Base-by-base conservation (phyloP, 2,113 vertebrate genomes). In the Rhizomys pruinosus region DNA sequence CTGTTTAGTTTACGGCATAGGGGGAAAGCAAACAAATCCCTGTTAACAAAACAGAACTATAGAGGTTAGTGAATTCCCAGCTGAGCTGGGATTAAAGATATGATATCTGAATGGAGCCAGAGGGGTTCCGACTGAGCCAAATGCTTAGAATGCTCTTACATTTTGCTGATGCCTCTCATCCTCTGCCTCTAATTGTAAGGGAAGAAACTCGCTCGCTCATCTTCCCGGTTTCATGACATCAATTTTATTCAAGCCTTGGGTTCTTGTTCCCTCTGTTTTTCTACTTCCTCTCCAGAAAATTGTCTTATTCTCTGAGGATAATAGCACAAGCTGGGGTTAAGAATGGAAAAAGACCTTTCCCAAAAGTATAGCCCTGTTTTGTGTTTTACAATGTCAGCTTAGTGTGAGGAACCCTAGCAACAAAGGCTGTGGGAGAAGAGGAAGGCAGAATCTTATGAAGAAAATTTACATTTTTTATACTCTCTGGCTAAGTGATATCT, bases 11-110 rank as follows among this genome's bases (percentile, higher is more conserved):
- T 98, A 97, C 90, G 96, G 95, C 69, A 97, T 76, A 97, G 92
- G 97, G 96, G 96, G 97, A 98, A 98, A 94, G 97, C 96, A 98
- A 98, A 98, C 97, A 97, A 74, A 91, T 89, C 95, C 95, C 86
- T 97, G 95, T 98, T 97, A 98, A 94, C 93, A 97, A 94, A 98
- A 97, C 97, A 95, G 55, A 95, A 97, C 11, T 19, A 95, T 97
- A 95, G 96, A 97, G 93, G 91, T 94, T 97, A 94, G 96, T 57
- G 95, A 98, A 98, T 97, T 98, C 97, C 98, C 97, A 94, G 97
- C 95, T 74, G 90, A 97, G 96, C 15, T 86, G 71, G 86, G 88
- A 78, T 95, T 95, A 88, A 93, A 97, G 98, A 98, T 96, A 96
- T 1, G 93, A 90, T 98, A 98, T 97, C 97, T 98, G 96, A 97